phyloP scores from a whole-genome alignment of 2,797 vertebrate species.

The Poeciliopsis presidionis region DNA sequence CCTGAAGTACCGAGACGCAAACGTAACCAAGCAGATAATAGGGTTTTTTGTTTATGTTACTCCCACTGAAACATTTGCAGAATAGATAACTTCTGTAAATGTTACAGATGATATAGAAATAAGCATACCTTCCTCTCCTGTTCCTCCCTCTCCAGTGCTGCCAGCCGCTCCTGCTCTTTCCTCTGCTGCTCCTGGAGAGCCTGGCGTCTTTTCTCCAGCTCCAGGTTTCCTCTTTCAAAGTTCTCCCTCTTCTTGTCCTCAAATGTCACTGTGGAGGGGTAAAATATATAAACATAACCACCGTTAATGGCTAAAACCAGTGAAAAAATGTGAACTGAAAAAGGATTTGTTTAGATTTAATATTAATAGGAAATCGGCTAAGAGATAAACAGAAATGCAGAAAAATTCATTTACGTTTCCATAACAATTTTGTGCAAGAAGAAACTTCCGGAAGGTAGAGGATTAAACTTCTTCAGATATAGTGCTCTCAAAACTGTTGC shows the following conservation, averaged over 20 bases:
- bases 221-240: constrained; percentile 96
- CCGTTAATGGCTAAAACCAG: neutral
- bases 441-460: neutral
- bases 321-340: too few relatives aligned
- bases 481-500: neutral
- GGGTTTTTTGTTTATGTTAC: neutral
- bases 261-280: constrained; percentile 85
- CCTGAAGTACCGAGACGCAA: constrained; percentile 59
- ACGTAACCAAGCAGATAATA: neutral
- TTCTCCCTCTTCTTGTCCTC: constrained; percentile 99
- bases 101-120: neutral
- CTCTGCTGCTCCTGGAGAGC: constrained; percentile 95
- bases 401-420: neutral
- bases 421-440: neutral
- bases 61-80: neutral
- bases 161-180: constrained; percentile 94
- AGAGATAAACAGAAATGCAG: neutral
- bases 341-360: neutral
- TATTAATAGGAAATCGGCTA: neutral
- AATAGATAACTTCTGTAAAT: neutral
- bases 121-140: constrained; percentile 85
- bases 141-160: constrained; percentile 90
- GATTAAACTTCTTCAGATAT: neutral
- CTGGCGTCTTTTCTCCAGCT: constrained; percentile 93
- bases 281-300: neutral